Evolutionary conservation across 2,888 invertebrate genomes (phyloP), one percentile per base, ranked within the genome.

Genomic region (Lobophora halterata): DNA sequence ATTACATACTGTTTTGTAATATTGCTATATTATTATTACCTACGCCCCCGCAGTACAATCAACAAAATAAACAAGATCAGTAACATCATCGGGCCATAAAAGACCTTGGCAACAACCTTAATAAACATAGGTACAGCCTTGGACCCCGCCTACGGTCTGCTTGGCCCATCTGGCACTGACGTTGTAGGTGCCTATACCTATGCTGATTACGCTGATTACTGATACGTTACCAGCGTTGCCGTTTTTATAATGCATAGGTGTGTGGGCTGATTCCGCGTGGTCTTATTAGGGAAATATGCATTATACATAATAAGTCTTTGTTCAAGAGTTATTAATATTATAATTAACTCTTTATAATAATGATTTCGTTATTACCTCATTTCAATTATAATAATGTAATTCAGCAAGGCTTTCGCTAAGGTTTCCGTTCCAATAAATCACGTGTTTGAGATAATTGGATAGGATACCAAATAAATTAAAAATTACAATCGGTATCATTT

Each of bases 31-130:
- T 26, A 41, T 36, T 43, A 47, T 54, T 26, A 41, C 25, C 49
- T 40, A 47, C 52, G 54, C 56, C 50, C 47, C 53, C 56, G 55
- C 58, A 49, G 4, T 12, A 29, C 19, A 35, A 44, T 42, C 31
- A 47, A 27, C 43, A 32, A 53, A 48, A 63, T 67, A 63, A 66
- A 59, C 55, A 57, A 58, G 53, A 57, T n/a, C n/a, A n/a, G 60
- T 50, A 49, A 48, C 46, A 52, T 49, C 55, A 50, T 53, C 49
- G 57, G 30, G 35, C 41, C 34, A 53, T 58, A 65, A 56, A 61
- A 54, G 38, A 71, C 76, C 79, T 78, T 74, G 73, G 50, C 46
- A 58, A 62, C 52, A 13, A 43, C 45, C 71, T 73, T 52, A 67
- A 65, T 65, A 58, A 49, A 58, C 52, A 54, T 48, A n/a, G n/a